Percentiles rank a stretch among this genome's conserved stretches.
Evolutionary conservation across 2,888 invertebrate species (phyloP).

Genomic region (Drosophila robusta): DNA sequence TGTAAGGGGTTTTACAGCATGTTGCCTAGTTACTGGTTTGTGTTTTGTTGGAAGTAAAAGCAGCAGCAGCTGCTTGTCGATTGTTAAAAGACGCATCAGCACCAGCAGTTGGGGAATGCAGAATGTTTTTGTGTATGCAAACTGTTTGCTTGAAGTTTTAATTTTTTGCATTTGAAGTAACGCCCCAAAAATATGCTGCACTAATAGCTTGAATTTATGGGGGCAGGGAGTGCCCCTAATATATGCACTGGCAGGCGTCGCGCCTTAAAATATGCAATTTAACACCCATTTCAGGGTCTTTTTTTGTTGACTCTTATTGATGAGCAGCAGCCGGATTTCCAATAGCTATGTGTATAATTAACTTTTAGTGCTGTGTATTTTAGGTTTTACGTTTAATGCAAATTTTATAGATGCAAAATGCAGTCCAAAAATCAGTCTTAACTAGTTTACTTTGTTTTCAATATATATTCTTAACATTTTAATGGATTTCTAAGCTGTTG

Average conservation of each 20-base stretch:
- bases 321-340: neutral
- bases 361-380: neutral
- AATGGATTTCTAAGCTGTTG: too few relatives aligned
- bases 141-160: slow-evolving; percentile 13
- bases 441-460: neutral
- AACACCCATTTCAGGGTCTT: neutral
- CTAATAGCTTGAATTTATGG: neutral
- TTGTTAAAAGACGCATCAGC: slow-evolving; percentile 11
- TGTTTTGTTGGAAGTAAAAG: neutral
- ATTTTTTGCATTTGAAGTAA: slow-evolving; percentile 12
- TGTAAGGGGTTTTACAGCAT: neutral
- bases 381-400: neutral
- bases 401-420: neutral
- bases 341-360: slow-evolving; percentile 13
- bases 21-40: slow-evolving; percentile 7
- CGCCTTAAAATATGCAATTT: slow-evolving; percentile 11
- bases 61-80: slow-evolving; percentile 7
- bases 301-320: slow-evolving; percentile 2
- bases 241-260: slow-evolving; percentile 28
- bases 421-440: neutral
- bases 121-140: neutral
- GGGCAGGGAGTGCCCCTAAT: slow-evolving; percentile 13
- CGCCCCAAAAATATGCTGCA: slow-evolving; percentile 4
- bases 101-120: slow-evolving; percentile 2
- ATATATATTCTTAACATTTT: neutral